phyloP scores from a whole-genome alignment of 2,888 invertebrate genomes.

The Protula sp. region DNA sequence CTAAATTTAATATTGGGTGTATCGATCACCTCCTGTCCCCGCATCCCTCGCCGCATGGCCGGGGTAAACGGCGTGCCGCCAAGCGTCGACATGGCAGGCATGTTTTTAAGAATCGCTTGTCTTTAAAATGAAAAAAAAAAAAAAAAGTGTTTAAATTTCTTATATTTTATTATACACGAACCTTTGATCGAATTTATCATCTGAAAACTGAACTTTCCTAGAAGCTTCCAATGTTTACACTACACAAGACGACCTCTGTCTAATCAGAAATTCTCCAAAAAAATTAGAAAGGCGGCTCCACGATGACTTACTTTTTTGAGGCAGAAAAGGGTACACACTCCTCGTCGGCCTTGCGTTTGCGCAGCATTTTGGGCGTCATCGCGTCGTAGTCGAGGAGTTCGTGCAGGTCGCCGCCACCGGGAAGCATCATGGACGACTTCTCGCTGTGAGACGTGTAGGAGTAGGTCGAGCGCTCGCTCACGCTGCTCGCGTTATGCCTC shows the following conservation, averaged over 20 bases:
- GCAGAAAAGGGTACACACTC: constrained; percentile 17
- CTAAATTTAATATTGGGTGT: constrained; percentile 31
- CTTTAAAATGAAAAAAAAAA: constrained; percentile 23
- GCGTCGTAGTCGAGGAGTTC: background rate
- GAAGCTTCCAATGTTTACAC: too few species aligned
- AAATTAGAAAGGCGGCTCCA: too few species aligned
- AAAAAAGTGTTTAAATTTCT: too few species aligned
- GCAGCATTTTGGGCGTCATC: constrained; percentile 13
- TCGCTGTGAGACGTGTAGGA: constrained; percentile 7
- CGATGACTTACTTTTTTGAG: constrained; percentile 18
- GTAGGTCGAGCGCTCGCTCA: constrained; percentile 15
- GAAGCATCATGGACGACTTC: background rate
- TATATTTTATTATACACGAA: too few species aligned
- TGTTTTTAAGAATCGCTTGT: constrained; percentile 41
- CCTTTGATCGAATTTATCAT: too few species aligned
- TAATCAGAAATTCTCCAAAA: too few species aligned
- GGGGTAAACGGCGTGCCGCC: constrained; percentile 15
- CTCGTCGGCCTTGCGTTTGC: constrained; percentile 17
- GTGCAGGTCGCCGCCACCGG: background rate
- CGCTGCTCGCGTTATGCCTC: constrained; percentile 15
- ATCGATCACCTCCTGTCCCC: constrained; percentile 9
- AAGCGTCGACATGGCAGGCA: constrained; percentile 38
- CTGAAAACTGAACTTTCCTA: too few species aligned
- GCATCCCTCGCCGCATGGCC: background rate
- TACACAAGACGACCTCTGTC: too few species aligned